Percentiles rank a stretch among this genome's conserved stretches.
These are phyloP conservation scores for Trogon surrucura DNA, from an alignment of 2,113 vertebrate genomes.

Conservation along the genomic window DNA sequence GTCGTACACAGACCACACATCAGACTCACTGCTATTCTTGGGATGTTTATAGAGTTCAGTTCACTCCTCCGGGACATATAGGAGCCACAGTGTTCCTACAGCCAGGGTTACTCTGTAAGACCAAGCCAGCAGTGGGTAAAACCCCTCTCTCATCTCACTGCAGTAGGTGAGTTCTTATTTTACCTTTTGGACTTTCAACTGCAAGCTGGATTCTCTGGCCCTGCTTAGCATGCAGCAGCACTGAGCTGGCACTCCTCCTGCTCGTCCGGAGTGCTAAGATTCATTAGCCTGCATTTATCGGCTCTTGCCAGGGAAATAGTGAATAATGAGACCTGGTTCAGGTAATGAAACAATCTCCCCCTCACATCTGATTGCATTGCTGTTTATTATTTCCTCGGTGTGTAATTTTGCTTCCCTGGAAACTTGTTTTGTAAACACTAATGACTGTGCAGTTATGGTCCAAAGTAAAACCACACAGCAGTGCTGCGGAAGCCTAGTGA, in stretches of 20 bases:
- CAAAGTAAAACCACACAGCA: not conserved
- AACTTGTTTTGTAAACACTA: conserved; percentile 38
- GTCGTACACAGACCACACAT: accelerated
- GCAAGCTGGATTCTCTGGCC: not conserved
- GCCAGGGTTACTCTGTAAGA: not conserved
- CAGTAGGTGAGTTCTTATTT: not conserved
- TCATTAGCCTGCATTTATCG: conserved; percentile 43
- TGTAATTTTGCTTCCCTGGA: conserved; percentile 24
- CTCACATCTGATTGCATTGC: conserved; percentile 25
- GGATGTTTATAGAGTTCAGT: not conserved
- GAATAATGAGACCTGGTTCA: conserved; percentile 32
- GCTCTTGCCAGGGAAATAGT: conserved; percentile 34
- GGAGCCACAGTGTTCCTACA: accelerated
- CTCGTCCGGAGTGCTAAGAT: not conserved
- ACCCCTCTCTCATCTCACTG: not conserved
- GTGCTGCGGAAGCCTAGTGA: not conserved
- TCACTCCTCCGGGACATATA: not conserved
- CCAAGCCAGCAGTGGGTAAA: not conserved
- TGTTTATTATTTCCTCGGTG: conserved; percentile 3
- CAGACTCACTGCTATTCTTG: not conserved
- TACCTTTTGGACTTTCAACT: not conserved
- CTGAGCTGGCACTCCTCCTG: accelerated
- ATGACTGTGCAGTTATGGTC: conserved; percentile 13
- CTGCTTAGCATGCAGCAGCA: not conserved
- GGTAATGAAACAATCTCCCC: conserved; percentile 43